Conservation (phyloP, 1,140 invertebrate species). For the Schmidtea mediterranea region DNA sequence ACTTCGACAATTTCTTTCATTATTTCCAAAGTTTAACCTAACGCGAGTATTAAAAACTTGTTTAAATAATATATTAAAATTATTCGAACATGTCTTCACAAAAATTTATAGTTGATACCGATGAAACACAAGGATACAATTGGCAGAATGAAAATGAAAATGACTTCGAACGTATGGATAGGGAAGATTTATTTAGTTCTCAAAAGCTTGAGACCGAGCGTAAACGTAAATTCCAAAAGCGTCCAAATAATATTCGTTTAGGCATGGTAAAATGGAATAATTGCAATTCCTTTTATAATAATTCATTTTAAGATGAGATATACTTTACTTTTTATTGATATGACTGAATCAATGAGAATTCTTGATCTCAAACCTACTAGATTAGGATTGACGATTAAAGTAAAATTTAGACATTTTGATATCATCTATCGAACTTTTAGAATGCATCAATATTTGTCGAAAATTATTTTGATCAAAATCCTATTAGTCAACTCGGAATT, state of each 20-base stretch:
- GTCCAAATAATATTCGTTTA: background rate
- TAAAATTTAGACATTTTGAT: conserved; percentile 22
- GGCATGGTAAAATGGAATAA: background rate
- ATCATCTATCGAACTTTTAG: conserved; percentile 27
- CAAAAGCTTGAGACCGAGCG: no score
- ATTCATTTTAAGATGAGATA: conserved; percentile 42
- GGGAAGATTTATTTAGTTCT: no score
- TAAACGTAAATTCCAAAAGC: conserved; percentile 1
- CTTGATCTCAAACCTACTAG: conserved; percentile 83
- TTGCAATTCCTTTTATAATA: background rate
- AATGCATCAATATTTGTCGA: conserved; percentile 69
- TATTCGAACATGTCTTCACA: no score
- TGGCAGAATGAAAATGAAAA: no score
- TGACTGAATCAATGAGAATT: conserved; percentile 65
- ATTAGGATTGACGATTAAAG: conserved; percentile 57
- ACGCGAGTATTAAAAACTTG: no score
- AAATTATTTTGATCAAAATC: conserved; percentile 92
- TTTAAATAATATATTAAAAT: no score
- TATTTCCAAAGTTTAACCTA: no score
- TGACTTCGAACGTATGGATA: no score
- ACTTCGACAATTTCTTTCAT: no score
- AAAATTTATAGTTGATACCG: no score
- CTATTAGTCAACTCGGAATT: conserved; percentile 77
- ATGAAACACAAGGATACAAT: no score
- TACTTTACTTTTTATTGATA: conserved; percentile 62